These are phyloP conservation scores for Rousettus madagascariensis DNA, from an alignment of 2,797 vertebrate species.

Conservation along the genomic window DNA sequence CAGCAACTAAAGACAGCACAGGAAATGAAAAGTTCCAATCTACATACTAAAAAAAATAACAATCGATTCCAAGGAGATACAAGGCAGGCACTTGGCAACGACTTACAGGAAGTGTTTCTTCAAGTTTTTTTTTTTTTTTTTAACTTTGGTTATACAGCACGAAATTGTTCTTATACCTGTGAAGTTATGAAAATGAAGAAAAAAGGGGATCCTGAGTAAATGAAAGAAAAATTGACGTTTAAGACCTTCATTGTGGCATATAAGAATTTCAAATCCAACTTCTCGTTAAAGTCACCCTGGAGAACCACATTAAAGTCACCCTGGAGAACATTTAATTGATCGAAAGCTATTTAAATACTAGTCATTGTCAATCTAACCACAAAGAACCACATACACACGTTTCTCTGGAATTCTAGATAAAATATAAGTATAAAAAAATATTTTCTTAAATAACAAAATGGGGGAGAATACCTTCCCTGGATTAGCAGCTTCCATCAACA, in stretches of 20 bases:
- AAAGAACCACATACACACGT: not conserved
- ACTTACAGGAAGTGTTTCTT: not conserved
- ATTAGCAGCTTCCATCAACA: conserved; percentile 33
- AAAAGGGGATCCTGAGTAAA: conserved; percentile 16
- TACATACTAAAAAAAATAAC: not conserved
- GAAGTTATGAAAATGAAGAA: not conserved
- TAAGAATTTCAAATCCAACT: conserved; percentile 32
- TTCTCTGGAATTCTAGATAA: not conserved
- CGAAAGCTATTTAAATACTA: conserved; percentile 16
- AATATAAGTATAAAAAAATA: not conserved
- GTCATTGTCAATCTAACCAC: conserved; percentile 14
- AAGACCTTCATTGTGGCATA: not conserved
- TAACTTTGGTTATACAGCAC: not conserved
- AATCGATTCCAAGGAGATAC: not conserved
- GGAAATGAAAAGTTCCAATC: not conserved
- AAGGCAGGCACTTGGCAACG: not conserved
- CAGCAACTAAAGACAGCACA: not conserved
- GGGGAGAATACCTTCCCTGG: not conserved
- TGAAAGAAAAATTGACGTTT: not conserved
- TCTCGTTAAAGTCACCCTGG: not conserved
- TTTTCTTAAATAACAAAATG: not conserved
- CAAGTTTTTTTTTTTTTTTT: not conserved
- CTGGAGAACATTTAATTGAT: conserved; percentile 3
- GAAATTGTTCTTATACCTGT: not conserved
- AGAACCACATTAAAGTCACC: not conserved